Evolutionary conservation across 2,797 vertebrate species (phyloP), one percentile per base, ranked within the genome.

Genomic region (Syngnathus acus): DNA sequence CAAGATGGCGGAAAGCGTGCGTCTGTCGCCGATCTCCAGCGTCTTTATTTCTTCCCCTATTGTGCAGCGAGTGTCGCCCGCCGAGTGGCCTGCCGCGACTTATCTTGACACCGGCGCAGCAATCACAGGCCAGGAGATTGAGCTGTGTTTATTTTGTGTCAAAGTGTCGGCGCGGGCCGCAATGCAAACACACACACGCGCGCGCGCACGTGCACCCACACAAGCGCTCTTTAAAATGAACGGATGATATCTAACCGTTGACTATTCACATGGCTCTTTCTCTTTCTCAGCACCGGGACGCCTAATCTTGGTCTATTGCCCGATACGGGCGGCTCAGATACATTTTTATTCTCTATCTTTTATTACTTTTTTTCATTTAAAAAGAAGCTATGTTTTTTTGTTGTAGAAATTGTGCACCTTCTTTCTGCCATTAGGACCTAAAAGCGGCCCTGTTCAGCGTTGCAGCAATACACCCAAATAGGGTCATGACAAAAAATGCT

Each of bases 31-130:
- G 40, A 70, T 50, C 10, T 42, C 17, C 45, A 17, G 32, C 62
- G 54, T 70, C 68, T 69, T 57, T 59, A 51, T 58, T 73, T 74
- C 63, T 62, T 82, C 78, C 72, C 79, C 68, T 69, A 75, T 83
- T 79, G 78, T 82, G 65, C 40, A 65, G 72, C 45, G 8, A 67
- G 5, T 70, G 83, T 75, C 64, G n/a, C 75, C 84, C 79, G 86
- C 87, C 82, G 78, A 84, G 76, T 62, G 75, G 21, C 21, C 40
- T 9, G 60, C 60, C 37, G n/a, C 1, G 78, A 84, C 84, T 89
- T 91, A 91, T 91, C 89, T 92, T 86, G 87, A 91, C 88, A 88
- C 87, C 48, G 69, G 84, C 87, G 89, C 87, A 80, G 84, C 84
- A 89, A 89, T 88, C 86, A 83, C 76, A 82, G 78, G 73, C 75